Evolutionary conservation across 92 coral and sea anemone species (phyloP).

Genomic region (Epizoanthus stellaris): DNA sequence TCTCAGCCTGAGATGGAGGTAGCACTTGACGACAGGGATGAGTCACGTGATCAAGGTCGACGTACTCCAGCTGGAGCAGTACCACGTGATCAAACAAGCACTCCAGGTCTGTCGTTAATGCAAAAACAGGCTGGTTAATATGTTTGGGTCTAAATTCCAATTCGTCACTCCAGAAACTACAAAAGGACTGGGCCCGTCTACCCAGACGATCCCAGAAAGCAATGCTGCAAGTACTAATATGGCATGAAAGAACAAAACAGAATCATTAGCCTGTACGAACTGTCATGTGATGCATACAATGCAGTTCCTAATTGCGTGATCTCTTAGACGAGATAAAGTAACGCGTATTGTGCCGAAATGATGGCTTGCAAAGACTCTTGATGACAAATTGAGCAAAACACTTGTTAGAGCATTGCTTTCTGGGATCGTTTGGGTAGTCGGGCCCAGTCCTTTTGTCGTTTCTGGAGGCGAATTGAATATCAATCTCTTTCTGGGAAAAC

Average conservation of each 20-base stretch:
- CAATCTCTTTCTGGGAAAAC: not conserved
- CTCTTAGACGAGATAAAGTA: no score
- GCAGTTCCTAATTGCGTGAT: no score
- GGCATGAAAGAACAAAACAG: no score
- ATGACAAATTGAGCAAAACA: no score
- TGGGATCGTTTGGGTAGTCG: no score
- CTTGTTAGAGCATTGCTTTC: no score
- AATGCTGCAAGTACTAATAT: no score
- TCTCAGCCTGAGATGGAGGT: not conserved
- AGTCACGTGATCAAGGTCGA: conserved; percentile 7
- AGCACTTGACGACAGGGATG: not conserved
- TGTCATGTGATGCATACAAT: no score
- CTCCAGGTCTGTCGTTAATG: conserved; percentile 11
- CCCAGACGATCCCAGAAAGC: not conserved
- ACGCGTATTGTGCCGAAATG: no score
- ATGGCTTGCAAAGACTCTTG: no score
- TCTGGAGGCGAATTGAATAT: not conserved
- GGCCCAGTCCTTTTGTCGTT: not conserved
- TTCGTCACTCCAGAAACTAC: not conserved
- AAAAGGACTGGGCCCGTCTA: conserved; percentile 35
- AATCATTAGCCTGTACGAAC: no score
- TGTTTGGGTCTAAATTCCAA: not conserved
- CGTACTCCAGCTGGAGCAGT: conserved; percentile 4
- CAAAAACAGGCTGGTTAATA: not conserved
- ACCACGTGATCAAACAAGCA: conserved; percentile 29